These are phyloP conservation scores for Patella vulgata DNA, from an alignment of 1,140 invertebrate species.

Conservation along the genomic window DNA sequence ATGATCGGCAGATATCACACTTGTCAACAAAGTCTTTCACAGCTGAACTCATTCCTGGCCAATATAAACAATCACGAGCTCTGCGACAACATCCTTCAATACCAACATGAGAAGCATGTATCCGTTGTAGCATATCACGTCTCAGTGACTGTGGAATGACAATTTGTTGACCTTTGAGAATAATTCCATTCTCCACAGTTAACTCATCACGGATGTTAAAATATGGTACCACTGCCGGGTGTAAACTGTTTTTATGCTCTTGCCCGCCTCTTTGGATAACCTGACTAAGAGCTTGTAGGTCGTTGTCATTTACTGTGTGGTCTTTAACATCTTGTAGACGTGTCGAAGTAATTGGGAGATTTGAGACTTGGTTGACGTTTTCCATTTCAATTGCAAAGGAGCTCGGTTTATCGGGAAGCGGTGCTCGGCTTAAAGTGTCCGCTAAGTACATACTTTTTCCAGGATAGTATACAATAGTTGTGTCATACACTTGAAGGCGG, in stretches of 20 bases:
- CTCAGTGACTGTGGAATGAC: conserved; percentile 3
- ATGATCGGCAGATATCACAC: neutral
- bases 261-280: conserved; percentile 5
- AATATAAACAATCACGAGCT: neutral
- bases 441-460: conserved; percentile 33
- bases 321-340: no score
- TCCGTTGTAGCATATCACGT: neutral
- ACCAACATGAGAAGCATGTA: conserved; percentile 14
- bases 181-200: conserved; percentile 1
- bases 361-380: no score
- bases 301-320: no score
- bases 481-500: conserved; percentile 30
- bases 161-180: conserved; percentile 12
- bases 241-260: neutral
- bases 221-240: neutral
- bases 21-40: no score
- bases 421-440: conserved; percentile 36
- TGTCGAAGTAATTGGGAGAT: no score
- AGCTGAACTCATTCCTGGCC: no score
- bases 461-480: conserved; percentile 38
- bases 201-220: conserved; percentile 6
- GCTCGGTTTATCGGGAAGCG: neutral
- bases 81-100: conserved; percentile 2
- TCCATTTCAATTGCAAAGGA: neutral
- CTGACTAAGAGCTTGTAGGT: neutral